Conservation (phyloP, 2,888 invertebrate genomes). For the Ochropleura leucogaster region DNA sequence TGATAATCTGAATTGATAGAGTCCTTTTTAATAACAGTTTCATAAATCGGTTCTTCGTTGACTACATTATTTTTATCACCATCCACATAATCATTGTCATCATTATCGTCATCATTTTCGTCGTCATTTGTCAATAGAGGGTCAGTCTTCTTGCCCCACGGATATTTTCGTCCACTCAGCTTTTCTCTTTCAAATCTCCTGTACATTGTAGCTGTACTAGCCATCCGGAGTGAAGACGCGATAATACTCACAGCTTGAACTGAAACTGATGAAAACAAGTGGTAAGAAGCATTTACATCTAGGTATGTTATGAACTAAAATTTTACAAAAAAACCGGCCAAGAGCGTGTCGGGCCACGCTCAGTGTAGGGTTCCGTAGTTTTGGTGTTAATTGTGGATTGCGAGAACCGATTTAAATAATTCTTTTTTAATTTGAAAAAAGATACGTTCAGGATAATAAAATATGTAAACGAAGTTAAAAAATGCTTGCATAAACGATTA, state of each 20-base stretch:
- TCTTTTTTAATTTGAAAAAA: no score
- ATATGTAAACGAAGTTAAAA: no score
- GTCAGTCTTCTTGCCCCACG: slow-evolving; percentile 90
- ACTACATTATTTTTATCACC: slow-evolving; percentile 58
- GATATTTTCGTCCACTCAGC: slow-evolving; percentile 93
- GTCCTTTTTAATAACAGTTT: slow-evolving; percentile 73
- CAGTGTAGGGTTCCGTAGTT: no score
- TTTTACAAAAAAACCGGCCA: no score
- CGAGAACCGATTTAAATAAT: no score
- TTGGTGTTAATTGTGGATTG: no score
- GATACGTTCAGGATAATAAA: no score
- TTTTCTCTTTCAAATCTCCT: slow-evolving; percentile 95
- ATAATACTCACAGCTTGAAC: slow-evolving; percentile 92
- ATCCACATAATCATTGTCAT: slow-evolving; percentile 55
- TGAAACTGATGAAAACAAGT: slow-evolving; percentile 86
- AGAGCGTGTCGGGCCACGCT: no score
- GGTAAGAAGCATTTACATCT: not conserved
- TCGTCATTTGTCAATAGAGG: slow-evolving; percentile 72
- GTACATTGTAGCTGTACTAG: slow-evolving; percentile 93
- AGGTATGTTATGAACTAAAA: not conserved
- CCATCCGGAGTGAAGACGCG: slow-evolving; percentile 92
- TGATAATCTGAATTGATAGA: slow-evolving; percentile 65
- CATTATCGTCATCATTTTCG: slow-evolving; percentile 61
- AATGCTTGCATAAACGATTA: no score
- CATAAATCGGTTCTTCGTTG: slow-evolving; percentile 76